Base-by-base conservation (phyloP, 2,113 vertebrate genomes). In the Cariama cristata region DNA sequence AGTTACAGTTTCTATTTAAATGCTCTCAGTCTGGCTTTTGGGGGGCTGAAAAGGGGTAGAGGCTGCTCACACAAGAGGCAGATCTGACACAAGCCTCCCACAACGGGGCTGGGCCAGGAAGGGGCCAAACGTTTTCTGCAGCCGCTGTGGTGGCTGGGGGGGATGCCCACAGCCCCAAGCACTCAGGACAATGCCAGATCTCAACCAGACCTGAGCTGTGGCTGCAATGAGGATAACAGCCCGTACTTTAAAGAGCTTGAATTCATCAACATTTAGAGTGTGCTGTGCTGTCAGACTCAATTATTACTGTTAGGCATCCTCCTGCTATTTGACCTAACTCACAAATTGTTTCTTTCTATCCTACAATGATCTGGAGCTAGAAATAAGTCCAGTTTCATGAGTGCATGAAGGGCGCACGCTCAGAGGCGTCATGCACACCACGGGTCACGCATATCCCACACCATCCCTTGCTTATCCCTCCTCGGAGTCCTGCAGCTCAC, bases 381-480 rank as follows among this genome's bases (percentile, higher is more conserved):
- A 91, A 91, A 33, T 26, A 50, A 79, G 40, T 10, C 52, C 8
- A 49, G n/a, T 85, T 86, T 44, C 42, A 23, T 8, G 24, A 63
- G 15, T 10, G 4, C 26, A 6, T 8, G 50, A 63, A 74, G 59
- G 17, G 20, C 42, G 12, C 4, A 1, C n/a, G 38, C 50, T 77
- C 44, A 35, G 69, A 74, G 86, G 44, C 0, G 0, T 56, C 50
- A 30, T 8, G 9, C 32, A 67, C 47, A 35, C 40, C 53, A 13
- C 1, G 5, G 75, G 49, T 59, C 79, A 62, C 0, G 0, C 23
- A 35, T 19, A 53, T 8, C 52, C 28, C 49, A 27, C 1, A 1
- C 45, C 35, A 12, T 18, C 68, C 5, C 58, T 42, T 42, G 6
- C 21, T 19, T 14, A 14, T 9, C n/a, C 33, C 24, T 76, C 23